These are phyloP conservation scores for Heterodera filipjevi DNA, from an alignment of 2,888 invertebrate species.

Conservation along the genomic window DNA sequence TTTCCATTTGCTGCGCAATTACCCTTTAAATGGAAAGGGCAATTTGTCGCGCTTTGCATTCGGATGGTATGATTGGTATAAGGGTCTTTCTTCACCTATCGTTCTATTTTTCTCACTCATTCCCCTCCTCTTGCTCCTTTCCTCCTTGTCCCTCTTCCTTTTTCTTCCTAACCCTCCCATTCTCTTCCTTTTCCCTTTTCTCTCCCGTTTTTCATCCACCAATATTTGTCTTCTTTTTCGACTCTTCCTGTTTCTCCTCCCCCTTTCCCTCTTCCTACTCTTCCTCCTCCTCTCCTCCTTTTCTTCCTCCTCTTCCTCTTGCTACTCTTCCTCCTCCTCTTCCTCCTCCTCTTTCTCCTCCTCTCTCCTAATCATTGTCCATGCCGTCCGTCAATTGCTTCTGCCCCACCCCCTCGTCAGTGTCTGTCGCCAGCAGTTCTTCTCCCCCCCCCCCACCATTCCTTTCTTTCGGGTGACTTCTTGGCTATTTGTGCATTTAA, in stretches of 20 bases:
- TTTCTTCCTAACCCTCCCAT: neutral
- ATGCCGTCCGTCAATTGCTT: neutral
- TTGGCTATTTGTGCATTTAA: neutral
- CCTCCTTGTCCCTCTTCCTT: neutral
- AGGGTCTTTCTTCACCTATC: neutral
- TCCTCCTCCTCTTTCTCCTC: neutral
- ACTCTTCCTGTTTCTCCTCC: neutral
- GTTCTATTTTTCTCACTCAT: neutral
- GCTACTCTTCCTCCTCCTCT: neutral
- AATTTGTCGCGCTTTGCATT: neutral
- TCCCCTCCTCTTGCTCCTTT: neutral
- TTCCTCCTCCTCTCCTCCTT: neutral
- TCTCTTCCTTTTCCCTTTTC: neutral
- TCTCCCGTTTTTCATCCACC: neutral
- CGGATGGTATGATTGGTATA: neutral
- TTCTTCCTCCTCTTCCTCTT: neutral
- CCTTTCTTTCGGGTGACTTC: neutral
- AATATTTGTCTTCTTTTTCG: neutral
- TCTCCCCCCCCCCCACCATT: neutral
- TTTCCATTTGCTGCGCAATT: slow-evolving; percentile 4
- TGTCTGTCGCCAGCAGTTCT: neutral
- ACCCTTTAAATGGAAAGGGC: slow-evolving; percentile 1
- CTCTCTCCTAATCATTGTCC: neutral
- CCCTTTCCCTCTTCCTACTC: neutral
- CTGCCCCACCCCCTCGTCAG: neutral